Evolutionary conservation across 2,888 invertebrate genomes (phyloP), one percentile per base, ranked within the genome.

Genomic region (Drosophila suboccidentalis): DNA sequence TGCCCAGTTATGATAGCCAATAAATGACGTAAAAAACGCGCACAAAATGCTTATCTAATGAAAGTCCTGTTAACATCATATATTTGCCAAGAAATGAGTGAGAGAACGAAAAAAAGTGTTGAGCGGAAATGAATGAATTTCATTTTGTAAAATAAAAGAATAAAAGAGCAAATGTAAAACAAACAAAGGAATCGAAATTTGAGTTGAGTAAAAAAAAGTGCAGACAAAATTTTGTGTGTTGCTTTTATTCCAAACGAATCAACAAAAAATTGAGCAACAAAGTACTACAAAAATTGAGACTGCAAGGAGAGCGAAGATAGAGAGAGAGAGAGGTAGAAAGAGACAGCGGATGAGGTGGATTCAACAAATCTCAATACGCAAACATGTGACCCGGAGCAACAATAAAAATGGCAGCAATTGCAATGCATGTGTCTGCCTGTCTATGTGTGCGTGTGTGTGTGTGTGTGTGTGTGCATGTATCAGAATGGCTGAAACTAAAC

Each of bases 361-460:
- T 82, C 70, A 80, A 85, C 78, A 85, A 85, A 87, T 82, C 80
- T 76, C 86, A 78, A 80, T 74, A 87, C 68, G 80, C 80, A 85
- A 77, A 80, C 76, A 79, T 75, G 63, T 70, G 78, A 59, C 62
- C 64, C 66, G 71, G 67, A 77, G 75, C 61, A 71, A 71, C 75
- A 73, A 76, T 53, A 73, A 66, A 54, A 80, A 64, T 62, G 58
- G 22, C 65, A 80, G 41, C 57, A 50, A 57, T 13, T 8, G 10
- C 32, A 19, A 49, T 22, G 29, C 57, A 47, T 10, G 32, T 36
- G 9, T 50, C 17, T 29, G 9, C 2, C 26, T 46, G 6, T 9
- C 3, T 47, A 3, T 36, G 34, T 39, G 55, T 36, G 32, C 38
- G n/a, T 44, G n/a, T 49, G 38, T 41, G 54, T 47, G 43, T 46